Evolutionary conservation across 2,797 vertebrate species (phyloP).

Genomic region (Eospalax fontanierii): DNA sequence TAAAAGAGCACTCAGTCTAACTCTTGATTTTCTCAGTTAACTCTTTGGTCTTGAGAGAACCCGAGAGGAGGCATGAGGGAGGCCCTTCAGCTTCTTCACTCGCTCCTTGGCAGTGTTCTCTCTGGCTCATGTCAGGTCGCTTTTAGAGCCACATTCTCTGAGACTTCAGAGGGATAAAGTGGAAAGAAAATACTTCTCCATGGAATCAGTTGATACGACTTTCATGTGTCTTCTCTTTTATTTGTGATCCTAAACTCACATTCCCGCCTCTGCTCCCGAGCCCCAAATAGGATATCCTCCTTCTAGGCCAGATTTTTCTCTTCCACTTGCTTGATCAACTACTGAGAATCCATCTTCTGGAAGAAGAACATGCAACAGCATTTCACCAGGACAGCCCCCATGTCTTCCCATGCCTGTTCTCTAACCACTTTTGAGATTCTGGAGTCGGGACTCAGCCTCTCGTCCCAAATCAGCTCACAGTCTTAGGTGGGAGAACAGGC

Average conservation of each 20-base stretch:
- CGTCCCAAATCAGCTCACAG: background rate
- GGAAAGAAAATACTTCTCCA: background rate
- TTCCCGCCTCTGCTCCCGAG: background rate
- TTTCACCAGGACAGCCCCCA: background rate
- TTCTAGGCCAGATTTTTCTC: background rate
- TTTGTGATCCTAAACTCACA: background rate
- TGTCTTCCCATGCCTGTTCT: background rate
- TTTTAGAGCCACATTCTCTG: background rate
- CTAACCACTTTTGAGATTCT: background rate
- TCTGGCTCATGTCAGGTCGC: background rate
- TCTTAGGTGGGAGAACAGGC: background rate
- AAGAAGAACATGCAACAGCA: background rate
- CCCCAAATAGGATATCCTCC: background rate
- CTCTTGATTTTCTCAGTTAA: slow-evolving; percentile 49
- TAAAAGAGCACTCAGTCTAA: background rate
- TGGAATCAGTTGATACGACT: background rate
- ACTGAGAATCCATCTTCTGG: background rate
- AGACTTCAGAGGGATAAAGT: background rate
- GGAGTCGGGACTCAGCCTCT: background rate
- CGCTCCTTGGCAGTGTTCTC: background rate
- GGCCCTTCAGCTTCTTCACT: background rate
- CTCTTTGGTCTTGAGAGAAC: slow-evolving; percentile 34
- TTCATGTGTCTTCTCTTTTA: background rate
- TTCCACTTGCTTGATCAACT: background rate
- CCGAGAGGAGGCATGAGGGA: background rate